Percentiles rank a stretch among this genome's conserved stretches.
These are phyloP conservation scores for Brienomyrus brachyistius DNA, from an alignment of 2,113 vertebrate genomes.

Conservation along the genomic window DNA sequence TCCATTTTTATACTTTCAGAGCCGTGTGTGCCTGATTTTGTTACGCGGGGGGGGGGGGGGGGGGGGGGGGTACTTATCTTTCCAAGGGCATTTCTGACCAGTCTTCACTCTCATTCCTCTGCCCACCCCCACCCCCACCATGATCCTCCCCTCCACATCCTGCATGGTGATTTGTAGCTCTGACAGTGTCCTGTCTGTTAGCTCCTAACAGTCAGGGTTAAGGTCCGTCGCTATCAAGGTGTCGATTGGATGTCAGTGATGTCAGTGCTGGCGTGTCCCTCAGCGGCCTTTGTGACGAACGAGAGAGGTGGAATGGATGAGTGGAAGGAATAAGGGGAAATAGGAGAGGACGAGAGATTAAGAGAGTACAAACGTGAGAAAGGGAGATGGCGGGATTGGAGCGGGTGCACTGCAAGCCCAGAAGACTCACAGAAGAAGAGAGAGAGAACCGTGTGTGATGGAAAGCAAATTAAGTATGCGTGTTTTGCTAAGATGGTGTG, in stretches of 20 bases:
- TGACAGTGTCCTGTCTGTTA: neutral
- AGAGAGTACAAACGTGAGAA: neutral
- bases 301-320: neutral
- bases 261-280: neutral
- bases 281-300: neutral
- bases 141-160: neutral
- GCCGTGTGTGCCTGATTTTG: slow-evolving; percentile 1
- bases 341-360: neutral
- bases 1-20: neutral
- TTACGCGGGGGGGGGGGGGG: slow-evolving; percentile 22
- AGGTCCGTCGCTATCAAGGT: neutral
- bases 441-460: slow-evolving; percentile 15
- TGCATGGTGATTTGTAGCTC: neutral
- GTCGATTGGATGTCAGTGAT: neutral
- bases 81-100: slow-evolving; percentile 35
- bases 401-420: slow-evolving; percentile 19
- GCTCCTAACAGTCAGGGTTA: neutral
- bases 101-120: neutral
- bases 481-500: slow-evolving; percentile 28
- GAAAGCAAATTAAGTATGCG: slow-evolving; percentile 34
- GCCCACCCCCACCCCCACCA: neutral
- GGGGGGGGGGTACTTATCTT: slow-evolving; percentile 6
- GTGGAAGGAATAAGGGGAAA: neutral
- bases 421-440: slow-evolving; percentile 24
- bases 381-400: neutral